Evolutionary conservation across 2,888 invertebrate genomes (phyloP), one percentile per base, ranked within the genome.

Genomic region (Cosmopolites sordidus): DNA sequence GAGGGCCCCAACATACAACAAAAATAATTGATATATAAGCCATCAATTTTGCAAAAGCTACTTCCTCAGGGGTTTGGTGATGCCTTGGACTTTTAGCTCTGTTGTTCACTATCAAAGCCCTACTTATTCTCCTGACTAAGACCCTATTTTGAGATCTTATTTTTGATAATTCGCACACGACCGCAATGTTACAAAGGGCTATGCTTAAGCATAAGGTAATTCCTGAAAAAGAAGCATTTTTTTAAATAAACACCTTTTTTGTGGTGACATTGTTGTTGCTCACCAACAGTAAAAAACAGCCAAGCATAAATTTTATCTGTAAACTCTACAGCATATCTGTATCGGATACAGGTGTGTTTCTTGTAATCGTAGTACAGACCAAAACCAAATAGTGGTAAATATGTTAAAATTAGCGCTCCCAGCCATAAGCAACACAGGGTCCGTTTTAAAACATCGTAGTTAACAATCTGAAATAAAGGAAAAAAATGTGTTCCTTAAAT

Each of bases 1-100:
- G 90, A 16, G 92, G 92, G 75, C 89, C 79, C 92, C 92, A 92
- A 74, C 90, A 92, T 39, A 86, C 75, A 66, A 91, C 84, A 71
- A 91, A 92, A 18, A 88, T 83, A 59, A 90, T 81, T 59, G 91
- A 89, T 38, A 92, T 80, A 45, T 86, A 81, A 1, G 87, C 86
- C 92, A 92, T 92, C 39, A 92, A 79, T 64, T 86, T 81, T 62
- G 90, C 89, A 73, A 92, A 92, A 56, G 89, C 87, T 45, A 89
- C 81, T 73, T 92, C 92, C 69, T 92, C 91, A 1, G 84, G 82
- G 0, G 91, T 87, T 60, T 83, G 80, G n/a, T 58, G 55, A 16
- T 79, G 65, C 59, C 73, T 72, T 67, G 66, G 49, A 43, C 62
- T 59, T 16, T 62, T 60, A 5, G 67, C 54, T 44, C 59, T 65